Base-by-base conservation (phyloP, 2,113 vertebrate genomes). In the Alces alces region DNA sequence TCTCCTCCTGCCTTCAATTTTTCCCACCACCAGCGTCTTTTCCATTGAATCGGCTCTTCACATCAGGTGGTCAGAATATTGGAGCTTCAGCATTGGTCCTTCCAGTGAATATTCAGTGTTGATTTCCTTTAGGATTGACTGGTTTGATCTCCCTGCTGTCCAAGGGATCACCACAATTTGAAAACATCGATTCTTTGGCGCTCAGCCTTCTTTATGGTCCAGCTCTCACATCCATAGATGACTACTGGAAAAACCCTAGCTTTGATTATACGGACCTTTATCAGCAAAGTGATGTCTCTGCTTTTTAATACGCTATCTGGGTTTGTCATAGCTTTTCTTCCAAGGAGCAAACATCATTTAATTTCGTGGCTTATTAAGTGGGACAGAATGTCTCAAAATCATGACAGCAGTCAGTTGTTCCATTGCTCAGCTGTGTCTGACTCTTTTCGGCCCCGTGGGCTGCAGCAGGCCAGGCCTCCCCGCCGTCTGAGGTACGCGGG, bases 401-500 rank as follows among this genome's bases (percentile, higher is more conserved):
- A 11, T 19, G 39, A 25, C 9, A 0, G 28, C 5, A 2, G 55
- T 7, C 3, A 0, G 66, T 6, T 36, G 64, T 6, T 12, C 19
- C 2, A 0, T 39, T 5, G 2, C 66, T 70, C 66, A 39, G 66
- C 66, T 3, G 66, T 6, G 10, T 70, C n/a, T 70, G n/a, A 70
- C 64, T 23, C n/a, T 36, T 36, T 70, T 12, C 0, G 5, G n/a
- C 64, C n/a, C n/a, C 0, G 2, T 70, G n/a, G 19, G n/a, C 9
- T 70, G n/a, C 64, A 70, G 64, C n/a, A 23, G 19, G n/a, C 64
- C 64, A 21, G 64, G 64, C 64, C 19, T 70, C n/a, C 64, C n/a
- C 21, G 64, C n/a, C 4, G 25, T 3, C 39, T 7, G 30, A 8
- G 85, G 13, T 2, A 0, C 0, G 2, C 0, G 0, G n/a, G 6